A percentile compares a stretch with the other conserved stretches of the same genome.
These are phyloP conservation scores for Trachymyrmex septentrionalis DNA, from an alignment of 1,140 invertebrate species.

Conservation along the genomic window DNA sequence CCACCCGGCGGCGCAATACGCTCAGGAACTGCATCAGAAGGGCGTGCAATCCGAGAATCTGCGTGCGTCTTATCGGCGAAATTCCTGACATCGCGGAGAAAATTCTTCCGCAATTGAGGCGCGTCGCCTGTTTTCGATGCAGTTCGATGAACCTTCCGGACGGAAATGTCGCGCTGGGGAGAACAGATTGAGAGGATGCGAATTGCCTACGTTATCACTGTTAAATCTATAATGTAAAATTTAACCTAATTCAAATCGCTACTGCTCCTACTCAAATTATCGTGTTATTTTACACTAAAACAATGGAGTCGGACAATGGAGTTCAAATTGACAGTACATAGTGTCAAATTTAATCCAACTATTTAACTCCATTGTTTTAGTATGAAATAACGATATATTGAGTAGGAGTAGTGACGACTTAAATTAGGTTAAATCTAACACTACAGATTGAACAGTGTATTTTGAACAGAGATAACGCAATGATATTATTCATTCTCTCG, in stretches of 20 bases:
- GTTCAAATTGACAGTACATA: too few relatives aligned
- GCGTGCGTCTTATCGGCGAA: conserved; percentile 34
- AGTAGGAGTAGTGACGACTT: too few relatives aligned
- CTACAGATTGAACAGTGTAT: too few relatives aligned
- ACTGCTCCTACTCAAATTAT: too few relatives aligned
- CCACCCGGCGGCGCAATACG: conserved; percentile 52
- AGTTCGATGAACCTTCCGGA: conserved; percentile 51
- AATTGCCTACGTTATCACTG: neutral
- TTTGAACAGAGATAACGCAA: neutral
- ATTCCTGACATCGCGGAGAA: conserved; percentile 45
- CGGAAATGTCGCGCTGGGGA: neutral
- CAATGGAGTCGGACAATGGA: too few relatives aligned
- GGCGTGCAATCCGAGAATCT: conserved; percentile 53
- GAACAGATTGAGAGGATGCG: neutral
- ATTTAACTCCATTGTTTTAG: too few relatives aligned
- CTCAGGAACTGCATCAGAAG: conserved; percentile 15
- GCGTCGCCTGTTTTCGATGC: conserved; percentile 35
- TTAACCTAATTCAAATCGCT: too few relatives aligned
- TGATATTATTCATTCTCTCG: conserved; percentile 1
- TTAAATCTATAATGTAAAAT: too few relatives aligned
- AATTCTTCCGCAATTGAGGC: conserved; percentile 60
- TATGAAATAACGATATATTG: too few relatives aligned
- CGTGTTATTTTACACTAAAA: too few relatives aligned
- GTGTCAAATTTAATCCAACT: too few relatives aligned
- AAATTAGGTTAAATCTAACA: too few relatives aligned